Evolutionary conservation across 2,113 vertebrate species (phyloP), one percentile per base, ranked within the genome.

Genomic region (Lampris incognitus): DNA sequence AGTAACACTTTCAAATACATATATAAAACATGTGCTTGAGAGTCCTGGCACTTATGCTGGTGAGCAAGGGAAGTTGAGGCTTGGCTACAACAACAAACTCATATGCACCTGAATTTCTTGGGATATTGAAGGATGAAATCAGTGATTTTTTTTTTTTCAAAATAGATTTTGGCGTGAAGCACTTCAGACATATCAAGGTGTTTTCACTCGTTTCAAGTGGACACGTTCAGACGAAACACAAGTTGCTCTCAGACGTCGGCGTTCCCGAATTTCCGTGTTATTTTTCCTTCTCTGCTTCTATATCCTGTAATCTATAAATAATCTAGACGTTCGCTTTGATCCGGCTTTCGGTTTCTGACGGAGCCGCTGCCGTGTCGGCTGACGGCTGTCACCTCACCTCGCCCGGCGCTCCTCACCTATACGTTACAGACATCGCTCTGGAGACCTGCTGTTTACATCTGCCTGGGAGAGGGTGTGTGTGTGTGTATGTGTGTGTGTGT

Each of bases 231-330:
- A 24, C 24, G 24, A 79, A 79, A 76, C 44, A 46, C 4, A 1
- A 55, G 48, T 75, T 41, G 0, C 3, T 6, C 76, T 78, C 72
- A 73, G 36, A 59, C 62, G 82, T 73, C 79, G 72, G 64, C 6
- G 13, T n/a, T 71, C 75, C 64, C 10, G 67, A 54, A 39, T 85
- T 83, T 72, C 55, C 73, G 63, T 84, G 48, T 56, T 64, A 61
- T 70, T 51, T 49, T 52, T 42, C 4, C 54, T 39, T 74, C 66
- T 42, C 38, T 56, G 6, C 69, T 38, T 13, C 13, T 10, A 48
- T 69, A 67, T 78, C 83, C 85, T 88, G 81, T 89, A 67, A 76
- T 80, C 85, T 85, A 88, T 90, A 87, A 91, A 91, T 91, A 91
- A 89, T 89, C 72, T 71, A 88, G 84, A 66, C 66, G 80, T 75